These are phyloP conservation scores for Rhagonycha lutea DNA, from an alignment of 2,888 invertebrate genomes.

Conservation along the genomic window DNA sequence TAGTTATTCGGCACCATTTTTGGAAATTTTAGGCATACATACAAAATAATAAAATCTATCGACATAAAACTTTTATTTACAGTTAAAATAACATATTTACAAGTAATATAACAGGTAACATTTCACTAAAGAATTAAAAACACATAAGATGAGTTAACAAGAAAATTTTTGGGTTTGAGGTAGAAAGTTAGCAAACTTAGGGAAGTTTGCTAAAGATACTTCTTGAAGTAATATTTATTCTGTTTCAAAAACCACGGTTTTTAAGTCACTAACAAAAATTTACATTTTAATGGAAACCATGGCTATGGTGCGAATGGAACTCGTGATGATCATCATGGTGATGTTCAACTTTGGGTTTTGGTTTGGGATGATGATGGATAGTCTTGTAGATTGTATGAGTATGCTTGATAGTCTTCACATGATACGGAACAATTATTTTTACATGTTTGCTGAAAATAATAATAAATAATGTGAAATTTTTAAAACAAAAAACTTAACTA, in stretches of 20 bases:
- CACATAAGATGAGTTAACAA: background rate
- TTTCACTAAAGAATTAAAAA: background rate
- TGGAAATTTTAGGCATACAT: too few relatives aligned
- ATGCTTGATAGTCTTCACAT: slow-evolving; percentile 71
- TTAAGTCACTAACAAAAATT: background rate
- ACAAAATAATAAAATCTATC: too few relatives aligned
- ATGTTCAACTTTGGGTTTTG: background rate
- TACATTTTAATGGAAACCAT: background rate
- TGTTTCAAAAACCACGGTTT: background rate
- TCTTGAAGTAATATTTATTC: background rate
- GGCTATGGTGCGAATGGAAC: background rate
- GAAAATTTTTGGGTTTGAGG: background rate
- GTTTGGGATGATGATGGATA: slow-evolving; percentile 60
- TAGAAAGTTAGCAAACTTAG: background rate
- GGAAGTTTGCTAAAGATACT: background rate
- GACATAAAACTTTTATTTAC: too few relatives aligned
- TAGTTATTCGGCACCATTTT: too few relatives aligned
- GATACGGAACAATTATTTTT: slow-evolving; percentile 69
- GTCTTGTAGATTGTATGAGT: slow-evolving; percentile 75
- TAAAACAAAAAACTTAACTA: background rate
- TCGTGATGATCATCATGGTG: slow-evolving; percentile 14
- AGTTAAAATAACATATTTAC: background rate
- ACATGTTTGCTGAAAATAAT: slow-evolving; percentile 63
- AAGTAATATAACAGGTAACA: background rate
- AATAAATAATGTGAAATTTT: background rate